Conservation (phyloP, 2,113 vertebrate species). For the Gulo gulo region DNA sequence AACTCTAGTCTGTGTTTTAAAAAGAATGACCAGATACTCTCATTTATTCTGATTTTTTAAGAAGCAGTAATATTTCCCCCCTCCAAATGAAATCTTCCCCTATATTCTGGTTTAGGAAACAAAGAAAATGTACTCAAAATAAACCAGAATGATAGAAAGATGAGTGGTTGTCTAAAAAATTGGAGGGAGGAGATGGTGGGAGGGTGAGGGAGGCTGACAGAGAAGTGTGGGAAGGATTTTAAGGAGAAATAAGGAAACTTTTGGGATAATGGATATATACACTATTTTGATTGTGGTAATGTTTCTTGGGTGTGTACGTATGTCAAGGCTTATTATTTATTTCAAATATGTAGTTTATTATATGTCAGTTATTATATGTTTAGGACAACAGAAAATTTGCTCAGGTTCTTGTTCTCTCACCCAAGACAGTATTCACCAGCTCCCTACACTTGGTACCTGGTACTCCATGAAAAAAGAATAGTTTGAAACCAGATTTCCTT, state of each 20-base stretch:
- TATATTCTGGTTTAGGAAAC: background rate
- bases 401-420: background rate
- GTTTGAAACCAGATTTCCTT: constrained; percentile 7
- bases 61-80: background rate
- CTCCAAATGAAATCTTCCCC: constrained; percentile 9
- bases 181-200: too few species aligned
- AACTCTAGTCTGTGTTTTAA: background rate
- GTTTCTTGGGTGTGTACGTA: background rate
- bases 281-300: background rate
- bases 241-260: constrained; percentile 4
- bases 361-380: background rate
- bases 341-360: constrained; percentile 16
- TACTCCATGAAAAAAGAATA: background rate
- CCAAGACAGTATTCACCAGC: background rate
- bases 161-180: background rate
- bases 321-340: constrained; percentile 15
- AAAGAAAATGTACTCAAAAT: constrained; percentile 24
- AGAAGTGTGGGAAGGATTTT: background rate
- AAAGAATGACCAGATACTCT: background rate
- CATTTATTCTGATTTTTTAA: constrained; percentile 3
- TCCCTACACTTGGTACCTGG: background rate
- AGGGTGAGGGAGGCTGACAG: background rate
- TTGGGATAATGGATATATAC: background rate
- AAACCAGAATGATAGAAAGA: background rate
- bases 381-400: background rate